Evolutionary conservation across 2,888 invertebrate species (phyloP), one percentile per base, ranked within the genome.

Genomic region (Drosophila suboccidentalis): DNA sequence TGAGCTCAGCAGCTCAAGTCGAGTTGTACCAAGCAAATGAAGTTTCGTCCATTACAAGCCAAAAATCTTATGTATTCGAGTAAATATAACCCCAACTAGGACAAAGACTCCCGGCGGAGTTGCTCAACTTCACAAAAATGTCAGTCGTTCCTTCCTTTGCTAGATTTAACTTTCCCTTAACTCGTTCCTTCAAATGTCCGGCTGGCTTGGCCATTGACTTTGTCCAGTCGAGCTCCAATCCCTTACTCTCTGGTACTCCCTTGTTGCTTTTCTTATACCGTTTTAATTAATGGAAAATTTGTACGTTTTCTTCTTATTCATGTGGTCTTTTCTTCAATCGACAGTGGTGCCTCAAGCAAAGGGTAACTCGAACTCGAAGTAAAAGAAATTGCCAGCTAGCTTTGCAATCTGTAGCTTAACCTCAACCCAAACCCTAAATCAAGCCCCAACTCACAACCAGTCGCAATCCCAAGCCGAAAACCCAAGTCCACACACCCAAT

Each of bases 281-380:
- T 89, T 86, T 86, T 86, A 86, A 86, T 86, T 90, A 86, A 90
- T 80, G 84, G 72, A 75, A 89, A 83, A 75, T 87, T 87, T 84
- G 75, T 84, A 85, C 78, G 80, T 82, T 86, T 82, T 86, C 87
- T 68, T 74, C 68, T 66, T 73, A 84, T 75, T 73, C 84, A 70
- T 86, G 86, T 74, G 86, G 86, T 82, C 67, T 62, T 71, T 64
- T 67, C 82, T 68, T 85, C 86, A 76, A 69, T 75, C 67, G 66
- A 39, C 60, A 68, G 34, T 49, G 38, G 17, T 70, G 77, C 76
- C 80, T 62, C 49, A 66, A 80, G 81, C 78, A 67, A 62, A 68
- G 73, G 67, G 78, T 72, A 63, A 61, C 72, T 62, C 46, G 15
- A 66, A 61, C 72, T 64, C 46, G 13, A 64, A 72, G 78, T 65